Percentiles rank a stretch among this genome's conserved stretches.
These are phyloP conservation scores for Sebastes iracundus DNA, from an alignment of 2,797 vertebrate genomes.

Conservation along the genomic window DNA sequence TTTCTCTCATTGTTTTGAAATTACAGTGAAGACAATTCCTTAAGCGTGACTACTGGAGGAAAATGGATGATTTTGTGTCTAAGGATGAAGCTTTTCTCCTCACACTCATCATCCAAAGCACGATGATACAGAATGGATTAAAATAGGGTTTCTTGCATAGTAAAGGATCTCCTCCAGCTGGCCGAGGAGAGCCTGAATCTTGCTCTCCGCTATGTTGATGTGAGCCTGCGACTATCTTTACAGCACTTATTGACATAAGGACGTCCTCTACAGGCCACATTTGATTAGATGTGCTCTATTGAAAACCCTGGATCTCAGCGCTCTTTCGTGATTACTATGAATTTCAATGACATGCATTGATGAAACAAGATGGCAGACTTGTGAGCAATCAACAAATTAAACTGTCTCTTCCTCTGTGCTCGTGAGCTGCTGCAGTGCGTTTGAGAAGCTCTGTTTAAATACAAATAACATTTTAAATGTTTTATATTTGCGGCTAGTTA, in stretches of 20 bases:
- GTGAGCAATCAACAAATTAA: conserved; percentile 47
- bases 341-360: conserved; percentile 62
- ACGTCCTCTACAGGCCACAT: conserved; percentile 47
- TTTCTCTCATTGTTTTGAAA: not conserved
- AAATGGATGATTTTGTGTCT: not conserved
- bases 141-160: conserved; percentile 65
- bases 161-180: conserved; percentile 49
- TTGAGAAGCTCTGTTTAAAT: conserved; percentile 15
- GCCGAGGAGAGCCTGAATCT: conserved; percentile 20
- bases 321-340: conserved; percentile 56
- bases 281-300: conserved; percentile 68
- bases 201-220: conserved; percentile 23
- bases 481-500: conserved; percentile 20
- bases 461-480: conserved; percentile 18
- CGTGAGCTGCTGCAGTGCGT: not conserved
- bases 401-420: conserved; percentile 20
- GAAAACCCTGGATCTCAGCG: conserved; percentile 37
- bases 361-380: conserved; percentile 30
- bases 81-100: not conserved
- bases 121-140: conserved; percentile 5
- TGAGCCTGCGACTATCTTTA: conserved; percentile 24
- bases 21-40: not conserved
- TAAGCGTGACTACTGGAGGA: not conserved
- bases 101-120: not conserved
- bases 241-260: conserved; percentile 49